A percentile compares a stretch with the other conserved stretches of the same genome.
phyloP scores from a whole-genome alignment of 2,797 vertebrate species.

The Hypotaenidia okinawae region DNA sequence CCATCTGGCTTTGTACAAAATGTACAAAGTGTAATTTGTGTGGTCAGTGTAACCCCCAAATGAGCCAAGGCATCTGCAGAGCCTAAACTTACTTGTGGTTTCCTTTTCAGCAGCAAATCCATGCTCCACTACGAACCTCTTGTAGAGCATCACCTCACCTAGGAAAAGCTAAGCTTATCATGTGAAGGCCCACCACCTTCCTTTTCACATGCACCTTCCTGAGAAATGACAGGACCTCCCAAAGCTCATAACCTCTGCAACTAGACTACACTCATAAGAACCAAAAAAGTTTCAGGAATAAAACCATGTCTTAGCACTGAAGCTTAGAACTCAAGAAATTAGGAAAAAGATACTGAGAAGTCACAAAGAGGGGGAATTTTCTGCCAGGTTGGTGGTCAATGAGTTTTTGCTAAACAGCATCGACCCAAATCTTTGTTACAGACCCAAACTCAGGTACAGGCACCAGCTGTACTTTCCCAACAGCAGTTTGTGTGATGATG shows the following conservation, averaged over 20 bases:
- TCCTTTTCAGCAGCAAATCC: neutral
- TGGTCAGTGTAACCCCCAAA: neutral
- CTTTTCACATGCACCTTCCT: neutral
- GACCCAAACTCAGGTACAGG: neutral
- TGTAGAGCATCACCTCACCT: neutral
- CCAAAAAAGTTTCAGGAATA: neutral
- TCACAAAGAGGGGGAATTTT: neutral
- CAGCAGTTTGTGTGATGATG: neutral
- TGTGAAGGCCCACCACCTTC: neutral
- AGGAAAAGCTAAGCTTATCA: neutral
- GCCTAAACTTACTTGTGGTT: neutral
- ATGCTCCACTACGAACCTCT: neutral
- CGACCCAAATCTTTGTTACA: neutral
- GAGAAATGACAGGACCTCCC: neutral
- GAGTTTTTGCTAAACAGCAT: neutral
- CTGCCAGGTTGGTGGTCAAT: neutral
- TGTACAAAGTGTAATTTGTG: neutral
- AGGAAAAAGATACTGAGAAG: neutral
- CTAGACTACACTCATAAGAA: neutral
- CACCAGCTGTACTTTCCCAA: neutral
- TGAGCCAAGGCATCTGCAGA: conserved; percentile 2
- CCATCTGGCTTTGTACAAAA: neutral
- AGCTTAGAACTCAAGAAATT: neutral
- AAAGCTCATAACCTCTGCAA: neutral
- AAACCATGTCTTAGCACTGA: neutral